Conservation (phyloP, 2,797 vertebrate species). For the Catharus ustulatus region DNA sequence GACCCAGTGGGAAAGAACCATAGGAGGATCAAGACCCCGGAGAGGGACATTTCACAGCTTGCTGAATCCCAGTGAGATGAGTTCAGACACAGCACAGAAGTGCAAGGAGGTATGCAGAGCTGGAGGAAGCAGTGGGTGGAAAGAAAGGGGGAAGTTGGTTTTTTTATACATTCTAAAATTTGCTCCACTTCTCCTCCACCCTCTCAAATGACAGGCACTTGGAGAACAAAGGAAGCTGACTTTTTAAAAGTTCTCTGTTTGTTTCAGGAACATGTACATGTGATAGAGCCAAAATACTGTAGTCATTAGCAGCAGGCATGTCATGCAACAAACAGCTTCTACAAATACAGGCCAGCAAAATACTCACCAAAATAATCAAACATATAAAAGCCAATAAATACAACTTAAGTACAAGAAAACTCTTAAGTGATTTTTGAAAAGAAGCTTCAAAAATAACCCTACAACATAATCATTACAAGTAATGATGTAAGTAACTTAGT, state of each 20-base stretch:
- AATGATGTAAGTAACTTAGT: not conserved
- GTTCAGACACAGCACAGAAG: not conserved
- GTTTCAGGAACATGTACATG: not conserved
- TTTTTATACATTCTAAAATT: not conserved
- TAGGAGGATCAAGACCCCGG: fast-evolving
- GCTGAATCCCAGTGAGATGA: not conserved
- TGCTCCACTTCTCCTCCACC: not conserved
- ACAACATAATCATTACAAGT: not conserved
- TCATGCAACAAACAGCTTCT: not conserved
- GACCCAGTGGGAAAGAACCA: not conserved
- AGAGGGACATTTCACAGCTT: not conserved
- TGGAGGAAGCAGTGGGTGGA: not conserved
- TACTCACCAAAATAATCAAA: not conserved
- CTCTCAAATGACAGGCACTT: not conserved
- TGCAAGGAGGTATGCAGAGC: not conserved
- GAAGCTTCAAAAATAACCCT: not conserved
- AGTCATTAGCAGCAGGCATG: not conserved
- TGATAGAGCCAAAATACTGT: not conserved
- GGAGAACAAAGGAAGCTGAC: not conserved
- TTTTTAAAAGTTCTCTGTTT: not conserved
- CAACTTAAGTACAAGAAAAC: not conserved
- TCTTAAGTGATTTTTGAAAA: not conserved
- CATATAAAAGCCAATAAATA: not conserved
- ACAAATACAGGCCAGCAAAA: not conserved
- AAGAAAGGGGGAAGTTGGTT: not conserved